Evolutionary conservation across 1,140 invertebrate genomes (phyloP).

Genomic region (Ostrea denselamellosa): DNA sequence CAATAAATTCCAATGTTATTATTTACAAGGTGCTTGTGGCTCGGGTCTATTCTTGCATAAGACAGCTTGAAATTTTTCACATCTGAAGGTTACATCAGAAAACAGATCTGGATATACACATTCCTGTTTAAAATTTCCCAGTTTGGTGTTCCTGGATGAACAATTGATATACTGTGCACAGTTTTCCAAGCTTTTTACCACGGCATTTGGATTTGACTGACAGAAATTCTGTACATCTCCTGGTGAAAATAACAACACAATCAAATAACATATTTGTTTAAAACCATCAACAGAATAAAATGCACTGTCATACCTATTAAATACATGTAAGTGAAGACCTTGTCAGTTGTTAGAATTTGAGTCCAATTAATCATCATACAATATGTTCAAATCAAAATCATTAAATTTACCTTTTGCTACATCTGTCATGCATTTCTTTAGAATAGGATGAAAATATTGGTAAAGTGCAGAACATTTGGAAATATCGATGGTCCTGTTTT

Average conservation of each 20-base stretch:
- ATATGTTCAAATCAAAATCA: no score
- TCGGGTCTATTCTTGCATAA: conserved; percentile 52
- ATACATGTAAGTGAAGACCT: no score
- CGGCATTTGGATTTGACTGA: conserved; percentile 48
- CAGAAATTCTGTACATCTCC: conserved; percentile 52
- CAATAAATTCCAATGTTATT: neutral
- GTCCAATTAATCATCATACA: no score
- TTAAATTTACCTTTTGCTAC: conserved; percentile 49
- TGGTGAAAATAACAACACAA: conserved; percentile 21
- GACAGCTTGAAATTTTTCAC: conserved; percentile 54
- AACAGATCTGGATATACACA: conserved; percentile 60
- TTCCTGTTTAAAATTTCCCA: conserved; percentile 53
- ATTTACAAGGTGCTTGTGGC: conserved; percentile 57
- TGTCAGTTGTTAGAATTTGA: no score
- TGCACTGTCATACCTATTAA: no score
- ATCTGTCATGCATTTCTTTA: conserved; percentile 46
- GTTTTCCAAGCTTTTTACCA: conserved; percentile 47
- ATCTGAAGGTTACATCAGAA: conserved; percentile 41
- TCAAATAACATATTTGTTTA: no score
- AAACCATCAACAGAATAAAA: no score
- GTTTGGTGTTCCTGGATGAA: conserved; percentile 40
- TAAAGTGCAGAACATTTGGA: conserved; percentile 40
- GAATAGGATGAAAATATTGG: conserved; percentile 57
- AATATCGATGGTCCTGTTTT: conserved; percentile 57
- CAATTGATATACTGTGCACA: conserved; percentile 60